Conservation (phyloP, 1,140 invertebrate species). For the Onthophagus taurus region DNA sequence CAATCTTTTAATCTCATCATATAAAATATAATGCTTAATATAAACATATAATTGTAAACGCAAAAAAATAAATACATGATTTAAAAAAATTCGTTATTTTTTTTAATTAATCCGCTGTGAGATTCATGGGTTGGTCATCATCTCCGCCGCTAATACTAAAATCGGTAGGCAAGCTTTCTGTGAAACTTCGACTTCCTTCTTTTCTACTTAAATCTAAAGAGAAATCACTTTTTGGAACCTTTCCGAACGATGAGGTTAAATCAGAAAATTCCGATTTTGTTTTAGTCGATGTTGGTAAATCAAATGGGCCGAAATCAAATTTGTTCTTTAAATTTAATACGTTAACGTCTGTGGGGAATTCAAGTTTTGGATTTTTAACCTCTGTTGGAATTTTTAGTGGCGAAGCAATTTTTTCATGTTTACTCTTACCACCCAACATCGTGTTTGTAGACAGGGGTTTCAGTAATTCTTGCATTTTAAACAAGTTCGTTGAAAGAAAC, state of each 20-base stretch:
- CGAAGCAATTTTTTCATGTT: slow-evolving; percentile 34
- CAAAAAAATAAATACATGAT: too few species aligned
- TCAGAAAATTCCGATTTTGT: slow-evolving; percentile 37
- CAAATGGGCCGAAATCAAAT: slow-evolving; percentile 37
- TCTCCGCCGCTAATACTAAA: slow-evolving; percentile 1
- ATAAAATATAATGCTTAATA: too few species aligned
- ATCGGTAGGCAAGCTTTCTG: slow-evolving; percentile 10
- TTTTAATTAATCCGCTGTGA: slow-evolving; percentile 20
- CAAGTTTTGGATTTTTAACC: slow-evolving; percentile 23
- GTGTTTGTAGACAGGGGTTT: slow-evolving; percentile 42
- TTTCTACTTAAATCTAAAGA: slow-evolving; percentile 26
- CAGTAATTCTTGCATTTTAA: slow-evolving; percentile 44
- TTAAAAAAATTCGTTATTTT: too few species aligned
- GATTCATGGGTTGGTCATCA: slow-evolving; percentile 24
- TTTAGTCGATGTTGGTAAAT: slow-evolving; percentile 35
- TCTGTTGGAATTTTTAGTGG: slow-evolving; percentile 35
- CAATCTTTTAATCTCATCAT: too few species aligned
- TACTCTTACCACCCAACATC: slow-evolving; percentile 30
- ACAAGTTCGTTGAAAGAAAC: slow-evolving; percentile 47
- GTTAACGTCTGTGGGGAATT: slow-evolving; percentile 32
- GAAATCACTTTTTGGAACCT: slow-evolving; percentile 34
- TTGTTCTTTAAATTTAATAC: slow-evolving; percentile 30
- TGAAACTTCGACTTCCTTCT: slow-evolving; percentile 6
- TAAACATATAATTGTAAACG: too few species aligned
- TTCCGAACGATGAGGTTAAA: slow-evolving; percentile 32